Evolutionary conservation across 2,113 vertebrate species (phyloP), one percentile per base, ranked within the genome.

Genomic region (Prochilodus magdalenae): DNA sequence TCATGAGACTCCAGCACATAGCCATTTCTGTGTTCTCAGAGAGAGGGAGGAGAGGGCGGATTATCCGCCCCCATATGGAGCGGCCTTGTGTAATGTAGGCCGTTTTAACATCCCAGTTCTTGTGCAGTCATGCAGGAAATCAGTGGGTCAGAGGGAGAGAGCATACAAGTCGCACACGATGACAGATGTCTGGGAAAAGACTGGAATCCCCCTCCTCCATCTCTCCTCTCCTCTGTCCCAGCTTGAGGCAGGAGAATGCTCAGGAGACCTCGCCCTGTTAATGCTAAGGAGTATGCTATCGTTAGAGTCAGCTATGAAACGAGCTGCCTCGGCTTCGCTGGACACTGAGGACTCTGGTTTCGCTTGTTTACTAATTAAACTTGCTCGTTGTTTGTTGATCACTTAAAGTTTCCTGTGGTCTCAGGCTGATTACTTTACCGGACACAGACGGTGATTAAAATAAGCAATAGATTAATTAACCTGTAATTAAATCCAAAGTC

Each of bases 71-170:
- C 79, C 67, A 76, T 80, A 75, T 70, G 65, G 71, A 75, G 40
- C 47, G 53, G 65, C 66, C 40, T n/a, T 55, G 26, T 73, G 83
- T 47, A 66, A 85, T 77, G 73, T 77, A 77, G 78, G 73, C 51
- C 44, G 40, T 78, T 85, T 85, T 81, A 86, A 84, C 70, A 40
- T 73, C 67, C 72, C 74, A 88, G 85, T 87, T 83, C 83, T 81
- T 86, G 77, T 62, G 83, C 77, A 79, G 62, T 83, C 87, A 88
- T 86, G 85, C 87, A 85, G 79, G 83, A 88, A 88, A 88, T 88
- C 77, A 40, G n/a, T 77, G 75, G 85, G 66, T 86, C 85, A 83
- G 66, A 73, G 62, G 59, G 55, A 75, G 73, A 44, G 11, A 44
- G 40, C 40, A 44, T 44, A 75, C 80, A 88, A 85, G 80, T 83